These are phyloP conservation scores for Cotesia chilonis DNA, from an alignment of 1,140 invertebrate genomes.

Conservation along the genomic window DNA sequence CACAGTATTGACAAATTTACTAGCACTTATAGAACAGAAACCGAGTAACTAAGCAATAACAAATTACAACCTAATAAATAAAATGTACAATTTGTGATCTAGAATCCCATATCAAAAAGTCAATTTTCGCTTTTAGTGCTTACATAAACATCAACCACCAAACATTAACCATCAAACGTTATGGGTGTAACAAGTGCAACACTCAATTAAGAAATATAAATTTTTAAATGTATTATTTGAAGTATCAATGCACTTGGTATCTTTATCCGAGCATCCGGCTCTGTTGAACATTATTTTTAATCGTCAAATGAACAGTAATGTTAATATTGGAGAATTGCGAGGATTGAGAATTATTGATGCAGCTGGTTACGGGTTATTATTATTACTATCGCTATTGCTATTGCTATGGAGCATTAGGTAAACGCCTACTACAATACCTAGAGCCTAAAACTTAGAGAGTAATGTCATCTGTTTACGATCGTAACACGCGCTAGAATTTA, in stretches of 20 bases:
- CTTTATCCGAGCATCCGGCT: constrained; percentile 36
- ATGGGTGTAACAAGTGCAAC: no score
- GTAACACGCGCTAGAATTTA: constrained; percentile 40
- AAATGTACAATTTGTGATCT: no score
- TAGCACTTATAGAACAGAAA: no score
- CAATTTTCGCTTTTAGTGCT: background rate
- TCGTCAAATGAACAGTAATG: constrained; percentile 41
- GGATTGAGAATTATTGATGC: background rate
- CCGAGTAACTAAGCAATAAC: no score
- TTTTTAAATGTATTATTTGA: no score
- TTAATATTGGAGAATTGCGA: constrained; percentile 47
- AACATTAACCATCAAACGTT: no score
- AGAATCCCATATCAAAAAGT: no score
- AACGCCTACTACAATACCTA: constrained; percentile 1
- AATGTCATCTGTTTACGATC: constrained; percentile 40
- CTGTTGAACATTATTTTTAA: constrained; percentile 51
- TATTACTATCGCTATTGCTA: constrained; percentile 14
- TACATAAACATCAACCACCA: no score
- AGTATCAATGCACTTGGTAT: no score
- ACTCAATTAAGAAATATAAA: no score
- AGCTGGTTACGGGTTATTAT: constrained; percentile 38
- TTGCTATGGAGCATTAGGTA: background rate
- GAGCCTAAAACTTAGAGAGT: constrained; percentile 3
- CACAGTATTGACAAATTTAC: no score
- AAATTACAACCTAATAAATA: no score